Evolutionary conservation across 2,888 invertebrate genomes (phyloP).

Genomic region (Ephialtes manifestator): DNA sequence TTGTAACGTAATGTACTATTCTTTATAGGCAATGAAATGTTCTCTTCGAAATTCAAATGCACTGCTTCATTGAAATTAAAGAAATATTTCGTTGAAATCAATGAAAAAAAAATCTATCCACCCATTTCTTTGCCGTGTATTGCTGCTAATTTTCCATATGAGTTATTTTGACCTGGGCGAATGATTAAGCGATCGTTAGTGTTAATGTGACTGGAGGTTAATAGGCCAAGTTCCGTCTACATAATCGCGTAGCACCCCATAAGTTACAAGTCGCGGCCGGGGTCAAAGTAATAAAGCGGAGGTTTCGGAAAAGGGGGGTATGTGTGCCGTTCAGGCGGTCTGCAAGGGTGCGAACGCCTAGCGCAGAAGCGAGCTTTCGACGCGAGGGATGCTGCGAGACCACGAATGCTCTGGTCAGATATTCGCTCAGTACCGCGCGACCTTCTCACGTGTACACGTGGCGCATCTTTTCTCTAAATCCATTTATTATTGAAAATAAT

Average conservation of each 20-base stretch:
- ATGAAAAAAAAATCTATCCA: too few species aligned
- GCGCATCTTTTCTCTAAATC: slow-evolving; percentile 11
- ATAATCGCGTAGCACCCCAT: slow-evolving; percentile 33
- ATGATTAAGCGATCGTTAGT: slow-evolving; percentile 39
- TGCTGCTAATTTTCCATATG: too few species aligned
- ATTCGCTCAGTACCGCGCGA: slow-evolving; percentile 75
- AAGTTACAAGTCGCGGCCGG: slow-evolving; percentile 54
- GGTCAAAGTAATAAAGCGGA: slow-evolving; percentile 69
- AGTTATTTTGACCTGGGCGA: too few species aligned
- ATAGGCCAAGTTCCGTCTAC: slow-evolving; percentile 51
- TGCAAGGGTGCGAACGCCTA: slow-evolving; percentile 43
- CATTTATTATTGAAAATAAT: slow-evolving; percentile 2
- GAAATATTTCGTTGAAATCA: too few species aligned
- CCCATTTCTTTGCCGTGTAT: too few species aligned
- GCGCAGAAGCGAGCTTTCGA: slow-evolving; percentile 75
- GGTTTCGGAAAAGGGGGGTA: slow-evolving; percentile 45
- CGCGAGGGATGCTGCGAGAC: slow-evolving; percentile 75
- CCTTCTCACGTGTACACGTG: slow-evolving; percentile 71
- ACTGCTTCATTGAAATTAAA: too few species aligned
- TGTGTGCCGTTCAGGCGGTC: slow-evolving; percentile 9
- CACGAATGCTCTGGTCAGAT: slow-evolving; percentile 66
- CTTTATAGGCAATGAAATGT: too few species aligned
- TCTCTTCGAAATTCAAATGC: too few species aligned
- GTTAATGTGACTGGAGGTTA: slow-evolving; percentile 45
- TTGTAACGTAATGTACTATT: too few species aligned